These are phyloP conservation scores for Tortrix viridana DNA, from an alignment of 2,888 invertebrate genomes.

Conservation along the genomic window DNA sequence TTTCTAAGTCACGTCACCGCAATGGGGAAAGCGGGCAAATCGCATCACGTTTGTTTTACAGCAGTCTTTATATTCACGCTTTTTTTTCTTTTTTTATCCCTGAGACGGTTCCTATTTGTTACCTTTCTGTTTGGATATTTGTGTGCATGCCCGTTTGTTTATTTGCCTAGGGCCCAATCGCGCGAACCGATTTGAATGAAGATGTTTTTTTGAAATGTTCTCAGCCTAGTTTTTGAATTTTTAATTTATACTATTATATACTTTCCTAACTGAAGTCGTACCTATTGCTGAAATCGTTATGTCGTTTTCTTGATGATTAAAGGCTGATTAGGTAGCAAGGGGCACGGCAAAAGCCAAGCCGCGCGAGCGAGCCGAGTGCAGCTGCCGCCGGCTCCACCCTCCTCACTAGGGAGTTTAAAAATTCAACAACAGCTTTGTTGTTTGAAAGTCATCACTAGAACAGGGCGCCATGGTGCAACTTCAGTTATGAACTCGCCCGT, in stretches of 20 bases:
- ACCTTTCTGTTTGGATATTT: too few relatives aligned
- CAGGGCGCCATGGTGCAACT: constrained; percentile 22
- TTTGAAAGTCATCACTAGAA: constrained; percentile 32
- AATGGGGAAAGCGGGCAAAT: constrained; percentile 55
- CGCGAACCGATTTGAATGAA: too few relatives aligned
- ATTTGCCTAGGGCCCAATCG: too few relatives aligned
- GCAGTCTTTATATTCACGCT: constrained; percentile 34
- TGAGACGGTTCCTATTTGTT: neutral
- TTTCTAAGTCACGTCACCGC: constrained; percentile 46
- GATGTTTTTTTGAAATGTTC: too few relatives aligned
- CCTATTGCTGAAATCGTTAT: too few relatives aligned
- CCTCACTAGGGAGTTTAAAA: constrained; percentile 31
- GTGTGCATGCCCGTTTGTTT: too few relatives aligned
- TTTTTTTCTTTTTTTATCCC: constrained; percentile 30
- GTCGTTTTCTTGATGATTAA: too few relatives aligned
- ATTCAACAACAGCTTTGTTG: constrained; percentile 36
- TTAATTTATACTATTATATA: too few relatives aligned
- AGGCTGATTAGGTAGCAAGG: too few relatives aligned
- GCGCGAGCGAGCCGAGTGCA: constrained; percentile 17
- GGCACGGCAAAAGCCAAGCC: neutral
- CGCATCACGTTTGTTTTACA: constrained; percentile 46
- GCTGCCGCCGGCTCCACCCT: constrained; percentile 16
- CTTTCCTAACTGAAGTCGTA: too few relatives aligned
- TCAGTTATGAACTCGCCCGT: constrained; percentile 23
- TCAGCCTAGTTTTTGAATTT: too few relatives aligned